These are phyloP conservation scores for Silurus lanzhouensis DNA, from an alignment of 2,797 vertebrate genomes.

Conservation along the genomic window DNA sequence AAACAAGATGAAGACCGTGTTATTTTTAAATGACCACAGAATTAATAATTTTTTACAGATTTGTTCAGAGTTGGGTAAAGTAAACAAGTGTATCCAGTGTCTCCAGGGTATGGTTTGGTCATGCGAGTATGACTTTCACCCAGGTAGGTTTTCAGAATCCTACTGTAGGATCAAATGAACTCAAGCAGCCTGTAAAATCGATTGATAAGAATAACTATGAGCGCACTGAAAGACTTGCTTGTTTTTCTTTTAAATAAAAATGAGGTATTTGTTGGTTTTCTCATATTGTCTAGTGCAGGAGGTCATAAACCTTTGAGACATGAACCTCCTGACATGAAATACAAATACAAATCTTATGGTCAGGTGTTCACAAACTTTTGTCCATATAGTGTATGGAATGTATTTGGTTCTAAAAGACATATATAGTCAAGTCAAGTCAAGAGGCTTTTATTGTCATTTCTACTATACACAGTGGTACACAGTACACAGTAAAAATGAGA, in stretches of 20 bases:
- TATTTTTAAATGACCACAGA: background rate
- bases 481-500: too few relatives aligned
- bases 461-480: too few relatives aligned
- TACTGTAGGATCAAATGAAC: background rate
- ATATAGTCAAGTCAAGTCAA: too few relatives aligned
- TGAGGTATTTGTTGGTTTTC: background rate
- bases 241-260: background rate
- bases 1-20: constrained; percentile 31
- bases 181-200: background rate
- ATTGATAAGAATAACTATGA: background rate
- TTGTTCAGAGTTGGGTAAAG: constrained; percentile 5
- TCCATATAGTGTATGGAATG: too few relatives aligned
- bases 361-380: too few relatives aligned
- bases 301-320: background rate
- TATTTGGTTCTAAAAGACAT: too few relatives aligned
- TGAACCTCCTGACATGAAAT: too few relatives aligned
- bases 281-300: background rate
- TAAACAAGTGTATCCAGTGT: constrained; percentile 20
- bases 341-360: too few relatives aligned
- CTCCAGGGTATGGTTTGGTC: background rate
- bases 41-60: constrained; percentile 21
- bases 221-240: background rate
- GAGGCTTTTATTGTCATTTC: too few relatives aligned
- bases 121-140: background rate
- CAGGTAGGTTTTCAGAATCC: background rate